Evolutionary conservation across 2,113 vertebrate genomes (phyloP).

Genomic region (Benitochromis conjunctus): DNA sequence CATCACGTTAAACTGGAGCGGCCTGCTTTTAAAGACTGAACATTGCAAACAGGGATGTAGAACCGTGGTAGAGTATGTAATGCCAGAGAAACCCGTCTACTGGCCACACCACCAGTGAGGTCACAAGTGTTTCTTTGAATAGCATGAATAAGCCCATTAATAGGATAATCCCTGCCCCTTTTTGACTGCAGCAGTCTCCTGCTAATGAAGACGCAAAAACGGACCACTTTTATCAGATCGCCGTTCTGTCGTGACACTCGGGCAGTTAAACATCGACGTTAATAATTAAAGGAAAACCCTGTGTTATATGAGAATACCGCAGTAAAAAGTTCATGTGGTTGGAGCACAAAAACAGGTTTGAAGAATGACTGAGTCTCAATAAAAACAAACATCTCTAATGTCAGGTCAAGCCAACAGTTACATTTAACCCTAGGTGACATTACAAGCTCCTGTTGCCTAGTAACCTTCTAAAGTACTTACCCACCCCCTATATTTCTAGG

Average conservation of each 20-base stretch:
- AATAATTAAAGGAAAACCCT: not conserved
- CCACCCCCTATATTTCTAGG: not conserved
- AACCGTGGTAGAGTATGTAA: not conserved
- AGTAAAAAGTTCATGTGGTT: not conserved
- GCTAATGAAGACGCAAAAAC: not conserved
- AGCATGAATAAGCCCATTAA: not conserved
- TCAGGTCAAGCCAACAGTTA: not conserved
- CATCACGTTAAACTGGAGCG: not conserved
- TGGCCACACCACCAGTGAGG: not conserved
- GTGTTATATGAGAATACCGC: not conserved
- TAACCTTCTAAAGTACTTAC: not conserved
- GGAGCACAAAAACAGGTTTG: too few relatives aligned
- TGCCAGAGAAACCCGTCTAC: not conserved
- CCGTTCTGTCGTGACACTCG: fast-evolving
- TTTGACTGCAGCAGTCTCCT: not conserved
- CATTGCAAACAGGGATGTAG: not conserved
- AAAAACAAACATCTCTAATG: not conserved
- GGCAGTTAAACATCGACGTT: not conserved
- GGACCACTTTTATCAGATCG: not conserved
- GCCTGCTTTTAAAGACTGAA: not conserved
- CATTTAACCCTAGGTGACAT: not conserved
- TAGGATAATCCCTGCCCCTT: not conserved
- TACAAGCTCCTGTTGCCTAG: not conserved
- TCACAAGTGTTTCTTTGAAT: not conserved
- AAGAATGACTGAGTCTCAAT: not conserved